Percentiles rank a stretch among this genome's conserved stretches.
phyloP scores from a whole-genome alignment of 2,113 vertebrate species.

The Pteruthius melanotis region DNA sequence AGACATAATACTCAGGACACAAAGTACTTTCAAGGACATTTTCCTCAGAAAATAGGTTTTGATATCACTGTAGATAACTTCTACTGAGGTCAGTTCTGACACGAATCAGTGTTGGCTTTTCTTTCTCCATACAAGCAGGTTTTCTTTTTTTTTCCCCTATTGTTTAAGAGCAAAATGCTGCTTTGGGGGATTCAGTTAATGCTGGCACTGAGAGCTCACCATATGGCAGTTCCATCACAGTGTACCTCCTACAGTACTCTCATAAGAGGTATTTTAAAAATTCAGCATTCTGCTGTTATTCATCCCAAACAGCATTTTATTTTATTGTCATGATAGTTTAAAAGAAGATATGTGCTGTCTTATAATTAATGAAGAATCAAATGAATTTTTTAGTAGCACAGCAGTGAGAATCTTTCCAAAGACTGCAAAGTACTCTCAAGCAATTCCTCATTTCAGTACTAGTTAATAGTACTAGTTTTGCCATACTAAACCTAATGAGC shows the following conservation, averaged over 20 bases:
- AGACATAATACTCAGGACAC: neutral
- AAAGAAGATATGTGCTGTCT: neutral
- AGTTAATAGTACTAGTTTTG: neutral
- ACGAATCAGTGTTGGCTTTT: neutral
- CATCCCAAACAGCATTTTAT: neutral
- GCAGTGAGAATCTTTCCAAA: neutral
- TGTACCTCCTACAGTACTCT: neutral
- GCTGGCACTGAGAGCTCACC: neutral
- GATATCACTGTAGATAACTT: neutral
- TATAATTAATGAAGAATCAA: neutral
- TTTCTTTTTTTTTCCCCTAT: neutral
- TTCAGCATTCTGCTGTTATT: neutral
- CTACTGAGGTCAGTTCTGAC: neutral
- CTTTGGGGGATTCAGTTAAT: neutral
- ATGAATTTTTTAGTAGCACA: neutral
- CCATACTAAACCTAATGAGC: neutral
- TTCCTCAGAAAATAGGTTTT: neutral
- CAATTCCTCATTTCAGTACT: neutral
- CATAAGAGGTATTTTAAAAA: neutral
- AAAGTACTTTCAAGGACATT: neutral
- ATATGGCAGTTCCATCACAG: neutral
- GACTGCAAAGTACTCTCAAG: neutral
- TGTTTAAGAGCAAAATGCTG: neutral
- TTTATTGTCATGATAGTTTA: neutral
- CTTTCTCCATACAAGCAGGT: neutral